Evolutionary conservation across 37 sponge, comb jelly and placozoan species (phyloP).

Genomic region (Dysidea cf. avara): DNA sequence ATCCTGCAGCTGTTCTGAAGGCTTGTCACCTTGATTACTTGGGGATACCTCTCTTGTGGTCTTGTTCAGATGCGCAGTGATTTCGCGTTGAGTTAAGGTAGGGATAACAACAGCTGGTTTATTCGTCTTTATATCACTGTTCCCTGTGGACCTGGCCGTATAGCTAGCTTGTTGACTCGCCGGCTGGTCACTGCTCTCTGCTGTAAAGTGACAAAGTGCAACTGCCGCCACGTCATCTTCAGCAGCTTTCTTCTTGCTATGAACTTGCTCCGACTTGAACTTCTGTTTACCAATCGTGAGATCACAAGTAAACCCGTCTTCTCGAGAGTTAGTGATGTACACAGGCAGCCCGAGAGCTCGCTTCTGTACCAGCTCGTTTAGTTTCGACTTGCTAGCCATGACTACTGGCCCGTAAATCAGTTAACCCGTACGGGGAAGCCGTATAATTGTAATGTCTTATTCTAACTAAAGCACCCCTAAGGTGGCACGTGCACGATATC

Average conservation of each 20-base stretch:
- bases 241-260: slow-evolving; percentile 50
- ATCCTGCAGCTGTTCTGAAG: too few species aligned
- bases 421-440: not conserved
- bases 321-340: slow-evolving; percentile 16
- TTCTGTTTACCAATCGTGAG: not conserved
- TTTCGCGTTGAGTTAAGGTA: too few species aligned
- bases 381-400: slow-evolving; percentile 39
- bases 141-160: too few species aligned
- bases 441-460: not conserved
- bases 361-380: slow-evolving; percentile 54
- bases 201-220: slow-evolving; percentile 18
- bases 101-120: too few species aligned
- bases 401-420: not conserved
- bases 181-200: not conserved
- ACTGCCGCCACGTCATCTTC: slow-evolving; percentile 61
- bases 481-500: not conserved
- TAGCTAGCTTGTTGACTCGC: too few species aligned
- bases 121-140: too few species aligned
- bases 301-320: slow-evolving; percentile 11
- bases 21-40: too few species aligned
- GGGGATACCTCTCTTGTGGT: too few species aligned
- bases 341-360: slow-evolving; percentile 6
- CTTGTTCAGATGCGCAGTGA: too few species aligned
- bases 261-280: slow-evolving; percentile 5
- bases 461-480: not conserved